These are phyloP conservation scores for Euwallacea similis DNA, from an alignment of 1,140 invertebrate species.

Conservation along the genomic window DNA sequence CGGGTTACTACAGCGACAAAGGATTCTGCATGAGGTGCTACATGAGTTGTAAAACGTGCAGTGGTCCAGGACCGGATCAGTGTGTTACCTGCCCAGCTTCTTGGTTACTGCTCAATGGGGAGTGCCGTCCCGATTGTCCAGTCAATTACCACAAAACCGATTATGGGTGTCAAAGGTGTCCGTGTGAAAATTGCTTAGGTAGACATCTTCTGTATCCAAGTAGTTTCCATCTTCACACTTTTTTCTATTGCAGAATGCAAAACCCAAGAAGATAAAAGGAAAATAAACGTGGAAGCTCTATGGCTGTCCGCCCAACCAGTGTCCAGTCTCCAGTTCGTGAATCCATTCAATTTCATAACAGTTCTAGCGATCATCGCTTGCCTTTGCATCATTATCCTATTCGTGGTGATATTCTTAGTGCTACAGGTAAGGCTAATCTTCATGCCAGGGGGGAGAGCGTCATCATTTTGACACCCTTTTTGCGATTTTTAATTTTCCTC, in stretches of 20 bases:
- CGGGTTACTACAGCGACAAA: constrained; percentile 80
- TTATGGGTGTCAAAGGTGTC: constrained; percentile 80
- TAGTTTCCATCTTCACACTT: not conserved
- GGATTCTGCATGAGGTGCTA: constrained; percentile 81
- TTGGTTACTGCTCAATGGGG: constrained; percentile 76
- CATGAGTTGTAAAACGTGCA: constrained; percentile 80
- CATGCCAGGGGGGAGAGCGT: too few species aligned
- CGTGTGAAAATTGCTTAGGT: constrained; percentile 79
- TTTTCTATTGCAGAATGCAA: constrained; percentile 47
- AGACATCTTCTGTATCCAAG: constrained; percentile 31
- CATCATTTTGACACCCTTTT: too few species aligned
- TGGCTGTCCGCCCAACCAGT: constrained; percentile 51
- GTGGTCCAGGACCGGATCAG: constrained; percentile 74
- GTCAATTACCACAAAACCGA: constrained; percentile 78
- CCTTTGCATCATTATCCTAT: constrained; percentile 65
- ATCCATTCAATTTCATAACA: constrained; percentile 63
- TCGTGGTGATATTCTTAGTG: constrained; percentile 67
- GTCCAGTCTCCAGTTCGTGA: constrained; percentile 55
- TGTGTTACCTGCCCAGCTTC: constrained; percentile 78
- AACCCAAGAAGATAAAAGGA: constrained; percentile 53
- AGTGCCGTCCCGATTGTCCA: constrained; percentile 82
- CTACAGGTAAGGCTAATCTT: constrained; percentile 61
- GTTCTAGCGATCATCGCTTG: constrained; percentile 67
- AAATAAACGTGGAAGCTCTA: constrained; percentile 52
- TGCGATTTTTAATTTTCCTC: too few species aligned